Evolutionary conservation across 2,113 vertebrate species (phyloP).

Genomic region (Alectura lathami): DNA sequence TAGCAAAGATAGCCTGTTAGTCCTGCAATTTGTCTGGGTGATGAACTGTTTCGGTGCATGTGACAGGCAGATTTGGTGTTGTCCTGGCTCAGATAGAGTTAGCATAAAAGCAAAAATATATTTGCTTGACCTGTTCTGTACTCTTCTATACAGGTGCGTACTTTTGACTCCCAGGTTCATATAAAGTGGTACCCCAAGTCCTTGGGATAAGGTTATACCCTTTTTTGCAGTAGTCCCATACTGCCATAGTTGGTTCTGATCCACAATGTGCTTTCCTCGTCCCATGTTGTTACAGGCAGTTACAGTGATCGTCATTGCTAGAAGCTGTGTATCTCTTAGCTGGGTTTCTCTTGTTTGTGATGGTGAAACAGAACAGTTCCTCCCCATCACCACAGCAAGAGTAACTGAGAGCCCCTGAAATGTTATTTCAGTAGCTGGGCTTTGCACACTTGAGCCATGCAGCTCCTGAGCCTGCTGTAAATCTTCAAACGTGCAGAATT

Average conservation of each 20-base stretch:
- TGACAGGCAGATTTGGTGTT: not conserved
- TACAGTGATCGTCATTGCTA: not conserved
- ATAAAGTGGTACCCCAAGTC: not conserved
- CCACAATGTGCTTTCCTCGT: not conserved
- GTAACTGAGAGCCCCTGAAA: not conserved
- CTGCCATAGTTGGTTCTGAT: not conserved
- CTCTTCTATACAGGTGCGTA: not conserved
- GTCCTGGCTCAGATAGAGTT: not conserved
- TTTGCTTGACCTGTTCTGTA: not conserved
- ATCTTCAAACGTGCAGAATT: not conserved
- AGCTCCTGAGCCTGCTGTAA: not conserved
- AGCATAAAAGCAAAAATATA: not conserved
- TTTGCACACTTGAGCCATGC: not conserved
- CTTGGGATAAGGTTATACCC: not conserved
- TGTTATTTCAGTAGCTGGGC: not conserved
- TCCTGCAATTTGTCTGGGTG: not conserved
- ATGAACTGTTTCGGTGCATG: not conserved
- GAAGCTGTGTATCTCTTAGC: not conserved
- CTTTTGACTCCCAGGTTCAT: not conserved
- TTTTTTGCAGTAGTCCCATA: not conserved
- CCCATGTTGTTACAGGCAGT: not conserved
- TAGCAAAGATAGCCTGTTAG: not conserved
- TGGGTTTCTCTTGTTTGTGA: not conserved
- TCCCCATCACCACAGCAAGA: accelerated
- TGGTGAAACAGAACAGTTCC: not conserved